Conservation (phyloP, 1,140 invertebrate species). For the Drosophila suzukii region DNA sequence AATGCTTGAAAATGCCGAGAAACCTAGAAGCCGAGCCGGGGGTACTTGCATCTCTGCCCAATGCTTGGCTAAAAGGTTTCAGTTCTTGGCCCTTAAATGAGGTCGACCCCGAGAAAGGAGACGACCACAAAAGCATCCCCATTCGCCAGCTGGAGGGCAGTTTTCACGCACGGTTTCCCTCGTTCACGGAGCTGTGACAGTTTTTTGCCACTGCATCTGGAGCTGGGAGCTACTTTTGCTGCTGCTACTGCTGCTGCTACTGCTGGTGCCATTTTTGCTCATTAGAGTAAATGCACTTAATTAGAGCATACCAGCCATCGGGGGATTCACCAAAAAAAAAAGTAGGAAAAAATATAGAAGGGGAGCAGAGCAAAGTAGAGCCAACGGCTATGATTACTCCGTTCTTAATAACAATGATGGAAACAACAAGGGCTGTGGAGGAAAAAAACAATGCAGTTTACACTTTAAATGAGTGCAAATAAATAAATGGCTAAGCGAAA, state of each 20-base stretch:
- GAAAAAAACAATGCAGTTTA: constrained; percentile 54
- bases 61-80: constrained; percentile 25
- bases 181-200: constrained; percentile 58
- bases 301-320: constrained; percentile 67
- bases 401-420: constrained; percentile 78
- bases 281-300: constrained; percentile 81
- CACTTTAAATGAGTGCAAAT: constrained; percentile 73
- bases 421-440: neutral
- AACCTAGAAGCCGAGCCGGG: neutral
- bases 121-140: constrained; percentile 46
- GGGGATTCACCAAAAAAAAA: constrained; percentile 29
- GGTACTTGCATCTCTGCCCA: constrained; percentile 8
- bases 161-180: constrained; percentile 72
- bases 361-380: constrained; percentile 10
- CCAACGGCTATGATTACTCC: constrained; percentile 64
- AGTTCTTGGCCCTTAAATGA: constrained; percentile 44
- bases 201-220: constrained; percentile 40
- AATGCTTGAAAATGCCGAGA: constrained; percentile 45
- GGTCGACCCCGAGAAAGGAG: constrained; percentile 32
- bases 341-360: neutral
- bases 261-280: constrained; percentile 68
- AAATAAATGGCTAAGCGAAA: constrained; percentile 77
- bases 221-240: constrained; percentile 21
- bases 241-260: constrained; percentile 9
- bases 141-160: constrained; percentile 46